Conservation (phyloP, 2,888 invertebrate species). For the Dasypogon diadema region DNA sequence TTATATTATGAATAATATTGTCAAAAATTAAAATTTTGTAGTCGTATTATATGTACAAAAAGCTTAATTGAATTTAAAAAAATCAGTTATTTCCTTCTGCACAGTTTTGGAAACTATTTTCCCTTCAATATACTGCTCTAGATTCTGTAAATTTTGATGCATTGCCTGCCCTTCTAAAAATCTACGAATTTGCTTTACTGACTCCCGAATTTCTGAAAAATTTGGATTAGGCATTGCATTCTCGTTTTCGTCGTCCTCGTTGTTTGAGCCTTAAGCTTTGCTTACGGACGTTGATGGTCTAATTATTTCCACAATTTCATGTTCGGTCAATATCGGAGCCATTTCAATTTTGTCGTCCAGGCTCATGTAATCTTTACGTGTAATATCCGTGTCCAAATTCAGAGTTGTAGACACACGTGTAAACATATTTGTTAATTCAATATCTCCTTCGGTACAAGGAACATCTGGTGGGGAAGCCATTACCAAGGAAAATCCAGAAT, state of each 20-base stretch:
- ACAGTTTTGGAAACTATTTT: not conserved
- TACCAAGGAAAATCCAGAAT: too few species aligned
- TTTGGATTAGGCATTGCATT: not conserved
- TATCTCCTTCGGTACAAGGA: not conserved
- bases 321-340: conserved; percentile 1
- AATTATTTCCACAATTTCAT: conserved; percentile 5
- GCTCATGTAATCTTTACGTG: too few species aligned
- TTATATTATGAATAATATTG: too few species aligned
- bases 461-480: too few species aligned
- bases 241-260: too few species aligned
- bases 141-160: too few species aligned
- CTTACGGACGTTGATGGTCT: not conserved
- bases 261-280: not conserved
- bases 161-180: not conserved
- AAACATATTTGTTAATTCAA: not conserved
- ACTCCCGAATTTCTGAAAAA: not conserved
- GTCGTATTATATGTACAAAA: too few species aligned
- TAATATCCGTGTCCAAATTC: not conserved
- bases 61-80: not conserved
- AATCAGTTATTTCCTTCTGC: conserved; percentile 1
- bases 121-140: not conserved
- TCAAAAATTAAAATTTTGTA: too few species aligned
- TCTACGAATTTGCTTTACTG: too few species aligned
- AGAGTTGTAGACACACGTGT: not conserved
- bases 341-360: not conserved